A percentile compares a stretch with the other conserved stretches of the same genome.
Evolutionary conservation across 1,140 invertebrate species (phyloP).

Genomic region (Pygmarrhopalites habei): DNA sequence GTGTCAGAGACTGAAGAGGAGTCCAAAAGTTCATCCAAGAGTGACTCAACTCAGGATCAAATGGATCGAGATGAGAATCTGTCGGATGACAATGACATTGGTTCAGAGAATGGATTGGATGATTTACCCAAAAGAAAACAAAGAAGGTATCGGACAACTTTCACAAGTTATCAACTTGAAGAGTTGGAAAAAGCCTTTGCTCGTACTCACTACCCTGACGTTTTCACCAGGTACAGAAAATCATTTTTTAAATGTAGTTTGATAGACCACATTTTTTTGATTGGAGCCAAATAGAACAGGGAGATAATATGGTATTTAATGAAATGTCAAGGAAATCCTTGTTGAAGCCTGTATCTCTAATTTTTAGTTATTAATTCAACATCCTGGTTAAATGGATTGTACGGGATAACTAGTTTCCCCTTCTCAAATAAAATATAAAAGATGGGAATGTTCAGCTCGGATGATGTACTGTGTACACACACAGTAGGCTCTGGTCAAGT

Average conservation of each 20-base stretch:
- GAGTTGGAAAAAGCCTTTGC: slow-evolving; percentile 89
- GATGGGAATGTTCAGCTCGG: too few species aligned
- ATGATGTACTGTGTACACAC: too few species aligned
- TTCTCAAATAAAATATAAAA: too few species aligned
- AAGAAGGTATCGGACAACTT: slow-evolving; percentile 83
- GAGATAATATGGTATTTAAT: neutral
- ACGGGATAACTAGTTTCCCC: neutral
- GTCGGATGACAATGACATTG: slow-evolving; percentile 50
- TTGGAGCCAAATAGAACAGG: neutral
- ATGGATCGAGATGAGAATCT: slow-evolving; percentile 31
- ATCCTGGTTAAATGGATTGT: neutral
- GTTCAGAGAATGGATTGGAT: slow-evolving; percentile 60
- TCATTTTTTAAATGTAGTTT: neutral
- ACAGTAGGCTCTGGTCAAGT: too few species aligned
- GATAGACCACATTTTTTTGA: neutral
- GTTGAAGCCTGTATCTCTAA: neutral
- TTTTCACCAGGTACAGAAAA: slow-evolving; percentile 79
- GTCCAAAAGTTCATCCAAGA: slow-evolving; percentile 11
- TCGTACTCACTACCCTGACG: slow-evolving; percentile 80
- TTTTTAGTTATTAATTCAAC: neutral
- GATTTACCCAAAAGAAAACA: slow-evolving; percentile 88
- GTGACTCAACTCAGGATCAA: slow-evolving; percentile 1
- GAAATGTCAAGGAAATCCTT: neutral
- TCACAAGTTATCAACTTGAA: slow-evolving; percentile 90
- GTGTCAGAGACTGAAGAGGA: slow-evolving; percentile 10